Evolutionary conservation across 2,113 vertebrate species (phyloP), one percentile per base, ranked within the genome.

Genomic region (Vanacampus margaritifer): DNA sequence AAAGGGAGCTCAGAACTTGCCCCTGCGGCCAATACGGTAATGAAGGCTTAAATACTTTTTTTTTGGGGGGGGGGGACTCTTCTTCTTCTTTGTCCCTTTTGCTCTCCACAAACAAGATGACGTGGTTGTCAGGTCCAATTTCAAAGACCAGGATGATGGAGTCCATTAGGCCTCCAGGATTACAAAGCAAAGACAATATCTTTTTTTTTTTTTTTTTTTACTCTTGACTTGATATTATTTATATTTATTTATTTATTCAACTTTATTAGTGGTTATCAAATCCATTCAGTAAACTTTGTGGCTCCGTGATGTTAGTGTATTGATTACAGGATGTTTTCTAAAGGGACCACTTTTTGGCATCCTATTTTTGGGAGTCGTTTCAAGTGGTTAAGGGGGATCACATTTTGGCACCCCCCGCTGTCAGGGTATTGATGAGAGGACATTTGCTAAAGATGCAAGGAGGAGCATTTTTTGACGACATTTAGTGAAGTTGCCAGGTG

Each of bases 21-120:
- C 45, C 45, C 17, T 19, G 45, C 45, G 19, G 48, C 48, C 48
- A n/a, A n/a, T 10, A 51, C 6, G n/a, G 9, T 16, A 57, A 57
- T 32, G 26, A 26, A 57, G 26, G 54, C 24, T 56, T 16, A 23
- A 51, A 51, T 28, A 23, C 7, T 57, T 26, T 57, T 35, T 57
- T 51, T n/a, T 7, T 9, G 9, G 37, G 37, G 37, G 37, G 8
- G 37, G 37, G 36, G 6, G 35, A 6, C 50, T 32, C 28, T 32
- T 67, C 36, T 59, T 68, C 64, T 32, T 88, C 51, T 62, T 63
- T 92, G 90, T 90, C 91, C 91, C 92, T 93, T 92, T 93, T 91
- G 90, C 92, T 92, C 91, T 93, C 92, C 93, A 90, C 72, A 78
- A 77, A 86, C 81, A 26, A 54, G 23, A 26, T 11, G 23, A 6